Evolutionary conservation across 2,888 invertebrate genomes (phyloP).

Genomic region (Torymus texanus): DNA sequence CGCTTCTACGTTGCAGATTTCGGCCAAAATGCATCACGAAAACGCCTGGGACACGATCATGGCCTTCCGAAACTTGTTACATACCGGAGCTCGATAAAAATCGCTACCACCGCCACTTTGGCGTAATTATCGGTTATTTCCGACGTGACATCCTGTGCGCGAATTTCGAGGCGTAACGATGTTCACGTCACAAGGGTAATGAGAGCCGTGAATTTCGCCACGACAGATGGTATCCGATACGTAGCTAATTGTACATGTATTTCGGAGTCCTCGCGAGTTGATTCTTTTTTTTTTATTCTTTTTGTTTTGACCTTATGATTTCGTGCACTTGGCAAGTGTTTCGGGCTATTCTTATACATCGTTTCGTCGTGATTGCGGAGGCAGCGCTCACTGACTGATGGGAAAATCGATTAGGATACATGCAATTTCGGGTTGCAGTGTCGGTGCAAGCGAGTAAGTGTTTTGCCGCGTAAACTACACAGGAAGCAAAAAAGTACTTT

Average conservation of each 20-base stretch:
- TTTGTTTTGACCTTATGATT: constrained; percentile 12
- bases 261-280: neutral
- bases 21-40: constrained; percentile 9
- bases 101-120: constrained; percentile 42
- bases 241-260: constrained; percentile 45
- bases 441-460: too few species aligned
- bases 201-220: constrained; percentile 47
- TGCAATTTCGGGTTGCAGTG: neutral
- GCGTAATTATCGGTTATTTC: constrained; percentile 52
- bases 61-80: constrained; percentile 42
- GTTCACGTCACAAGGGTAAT: constrained; percentile 47
- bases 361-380: constrained; percentile 1
- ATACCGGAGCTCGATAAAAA: constrained; percentile 44
- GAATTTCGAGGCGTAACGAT: constrained; percentile 25
- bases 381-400: neutral
- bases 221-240: constrained; percentile 53
- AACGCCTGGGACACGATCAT: neutral
- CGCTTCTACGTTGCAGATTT: neutral
- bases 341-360: neutral
- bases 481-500: too few species aligned
- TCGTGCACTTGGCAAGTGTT: constrained; percentile 7
- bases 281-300: neutral
- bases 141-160: constrained; percentile 51
- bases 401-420: constrained; percentile 19
- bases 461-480: too few species aligned